Base-by-base conservation (phyloP, 2,113 vertebrate species). In the Chlorodrepanis virens region DNA sequence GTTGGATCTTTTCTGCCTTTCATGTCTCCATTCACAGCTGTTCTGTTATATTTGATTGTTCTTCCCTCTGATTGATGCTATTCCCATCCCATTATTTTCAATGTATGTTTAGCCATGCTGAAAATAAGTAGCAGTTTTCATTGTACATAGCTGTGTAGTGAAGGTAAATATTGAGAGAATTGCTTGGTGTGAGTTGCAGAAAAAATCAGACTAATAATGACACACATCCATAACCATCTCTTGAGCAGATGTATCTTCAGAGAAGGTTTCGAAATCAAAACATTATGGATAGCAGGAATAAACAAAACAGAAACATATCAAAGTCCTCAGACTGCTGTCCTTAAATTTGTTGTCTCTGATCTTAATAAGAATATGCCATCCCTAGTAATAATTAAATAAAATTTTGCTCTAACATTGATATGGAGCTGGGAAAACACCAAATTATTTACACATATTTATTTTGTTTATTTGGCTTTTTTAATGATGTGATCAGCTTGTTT, bases 381-480 rank as follows among this genome's bases (percentile, higher is more conserved):
- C 14, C 19, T 52, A 70, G 10, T 35, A 89, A 59, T 20, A 88
- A 50, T 33, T 65, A 76, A 68, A 67, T 33, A 79, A 74, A 70
- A 11, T 70, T 74, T 67, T 68, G 8, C 19, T 77, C 29, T 77
- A 47, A 28, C 3, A 1, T 56, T 70, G 14, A 25, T 78, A 71
- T 2, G 2, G 14, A 86, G 6, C 6, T 57, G 45, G 61, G 50
- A 87, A 78, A 52, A 39, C 6, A 0, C 7, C 1, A 6, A 14
- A 40, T 7, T 82, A 50, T 70, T 92, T 80, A 47, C 35, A 40
- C 7, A 2, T 33, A 17, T 60, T 83, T 63, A 1, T 68, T 47
- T 81, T 47, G 39, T 87, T 92, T 92, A 27, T 78, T 11, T 79
- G 39, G 18, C 52, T 89, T 12, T 7, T 88, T 91, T 77, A 74